Evolutionary conservation across 2,888 invertebrate genomes (phyloP).

Genomic region (Cosmopolites sordidus): DNA sequence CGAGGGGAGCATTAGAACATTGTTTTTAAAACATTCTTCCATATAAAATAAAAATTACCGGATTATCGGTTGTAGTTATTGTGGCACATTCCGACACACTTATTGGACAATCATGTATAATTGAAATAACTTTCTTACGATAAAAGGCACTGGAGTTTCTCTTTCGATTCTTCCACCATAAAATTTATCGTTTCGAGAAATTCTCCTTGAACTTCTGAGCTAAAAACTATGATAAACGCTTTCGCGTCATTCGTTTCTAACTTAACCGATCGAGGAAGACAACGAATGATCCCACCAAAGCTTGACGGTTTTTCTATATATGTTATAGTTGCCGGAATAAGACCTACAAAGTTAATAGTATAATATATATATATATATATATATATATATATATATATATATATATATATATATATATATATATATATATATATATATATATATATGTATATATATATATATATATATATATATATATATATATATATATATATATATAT

Average conservation of each 20-base stretch:
- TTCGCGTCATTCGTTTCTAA: slow-evolving; percentile 23
- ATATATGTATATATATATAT: too few relatives aligned
- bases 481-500: too few relatives aligned
- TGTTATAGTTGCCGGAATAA: slow-evolving; percentile 56
- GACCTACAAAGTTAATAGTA: slow-evolving; percentile 45
- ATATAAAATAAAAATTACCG: too few relatives aligned
- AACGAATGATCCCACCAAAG: slow-evolving; percentile 56
- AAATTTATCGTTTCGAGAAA: slow-evolving; percentile 61
- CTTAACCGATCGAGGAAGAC: slow-evolving; percentile 46
- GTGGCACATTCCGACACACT: too few relatives aligned
- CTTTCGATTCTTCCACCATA: slow-evolving; percentile 55
- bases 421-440: too few relatives aligned
- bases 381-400: too few relatives aligned
- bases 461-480: too few relatives aligned
- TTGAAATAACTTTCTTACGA: slow-evolving; percentile 49
- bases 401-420: too few relatives aligned
- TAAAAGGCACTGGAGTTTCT: slow-evolving; percentile 54
- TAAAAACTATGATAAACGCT: slow-evolving; percentile 54
- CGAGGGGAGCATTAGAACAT: too few relatives aligned
- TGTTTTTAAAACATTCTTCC: too few relatives aligned
- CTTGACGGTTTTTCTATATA: slow-evolving; percentile 50
- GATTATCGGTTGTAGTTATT: too few relatives aligned
- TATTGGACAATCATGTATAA: slow-evolving; percentile 4
- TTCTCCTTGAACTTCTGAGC: slow-evolving; percentile 56
- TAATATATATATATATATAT: too few relatives aligned